Evolutionary conservation across 1,140 invertebrate species (phyloP).

Genomic region (Linepithema humile): DNA sequence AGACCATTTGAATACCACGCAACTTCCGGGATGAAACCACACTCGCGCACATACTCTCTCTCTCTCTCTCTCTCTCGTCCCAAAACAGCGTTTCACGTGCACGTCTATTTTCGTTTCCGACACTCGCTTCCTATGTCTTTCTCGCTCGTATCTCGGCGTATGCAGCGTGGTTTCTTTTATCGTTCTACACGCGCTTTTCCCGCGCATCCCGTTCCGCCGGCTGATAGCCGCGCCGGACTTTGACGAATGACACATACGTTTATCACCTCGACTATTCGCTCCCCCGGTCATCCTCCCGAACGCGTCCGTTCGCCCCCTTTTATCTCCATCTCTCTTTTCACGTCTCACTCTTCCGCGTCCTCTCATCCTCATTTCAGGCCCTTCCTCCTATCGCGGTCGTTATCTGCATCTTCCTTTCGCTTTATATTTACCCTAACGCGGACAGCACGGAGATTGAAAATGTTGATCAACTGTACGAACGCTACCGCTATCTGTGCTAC

Average conservation of each 20-base stretch:
- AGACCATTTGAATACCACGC: conserved; percentile 55
- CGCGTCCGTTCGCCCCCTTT: not conserved
- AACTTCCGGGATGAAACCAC: conserved; percentile 57
- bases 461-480: conserved; percentile 35
- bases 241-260: conserved; percentile 58
- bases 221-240: conserved; percentile 53
- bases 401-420: conserved; percentile 37
- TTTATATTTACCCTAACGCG: not conserved
- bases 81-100: not conserved
- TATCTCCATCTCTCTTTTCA: not conserved
- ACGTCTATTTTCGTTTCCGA: not conserved
- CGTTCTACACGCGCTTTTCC: conserved; percentile 11
- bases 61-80: not conserved
- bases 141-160: not conserved
- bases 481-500: not conserved
- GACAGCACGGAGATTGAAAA: conserved; percentile 46
- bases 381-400: not conserved
- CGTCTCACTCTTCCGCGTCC: not conserved
- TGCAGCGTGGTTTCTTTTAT: not conserved
- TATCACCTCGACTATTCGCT: conserved; percentile 18
- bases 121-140: not conserved
- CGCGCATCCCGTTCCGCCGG: not conserved
- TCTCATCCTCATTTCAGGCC: not conserved
- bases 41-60: not conserved
- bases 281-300: not conserved